Base-by-base conservation (phyloP, 1,140 invertebrate genomes). In the Drosophila tristis region DNA sequence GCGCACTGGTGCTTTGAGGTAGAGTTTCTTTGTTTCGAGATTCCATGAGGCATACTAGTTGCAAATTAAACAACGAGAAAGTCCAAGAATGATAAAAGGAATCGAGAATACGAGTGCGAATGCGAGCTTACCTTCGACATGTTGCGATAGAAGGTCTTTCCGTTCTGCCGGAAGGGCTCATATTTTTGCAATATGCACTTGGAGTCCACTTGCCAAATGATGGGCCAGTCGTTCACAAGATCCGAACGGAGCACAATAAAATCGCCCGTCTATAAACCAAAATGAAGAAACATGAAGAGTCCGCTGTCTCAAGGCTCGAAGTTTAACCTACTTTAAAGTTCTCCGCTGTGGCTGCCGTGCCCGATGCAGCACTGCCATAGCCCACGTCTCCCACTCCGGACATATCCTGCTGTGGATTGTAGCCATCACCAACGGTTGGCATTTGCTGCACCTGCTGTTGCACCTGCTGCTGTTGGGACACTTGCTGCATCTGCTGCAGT, bases 141-240 rank as follows among this genome's bases (percentile, higher is more conserved):
- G 94, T 97, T 97, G 80, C 95, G 94, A 87, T 98, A 97, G 45
- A 97, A 93, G 48, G 95, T 95, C 92, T 95, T 95, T 53, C 96
- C 96, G 92, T 97, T 95, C 71, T 96, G 94, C 70, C 95, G 94
- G 92, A 96, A 97, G 13, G 96, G 95, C 90, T 97, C 96, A 86
- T 96, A 97, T 86, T 97, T 97, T 92, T 98, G 97, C 48, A 98
- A 92, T 58, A 97, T 93, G 16, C 96, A 96, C 93, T 97, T 97
- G 1, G 96, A 96, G 91, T 97, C 96, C 53, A 97, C 96, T 92
- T 96, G 95, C 97, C 97, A 98, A 72, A 98, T 95, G 5, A 95
- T 94, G 5, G 96, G 96, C 94, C 95, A 96, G 81, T 96, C 94
- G 92, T 96, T 94, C 57, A 93, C 93, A 45, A 96, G 91, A 92